phyloP scores from a whole-genome alignment of 2,113 vertebrate genomes.

The Zapornia atra region DNA sequence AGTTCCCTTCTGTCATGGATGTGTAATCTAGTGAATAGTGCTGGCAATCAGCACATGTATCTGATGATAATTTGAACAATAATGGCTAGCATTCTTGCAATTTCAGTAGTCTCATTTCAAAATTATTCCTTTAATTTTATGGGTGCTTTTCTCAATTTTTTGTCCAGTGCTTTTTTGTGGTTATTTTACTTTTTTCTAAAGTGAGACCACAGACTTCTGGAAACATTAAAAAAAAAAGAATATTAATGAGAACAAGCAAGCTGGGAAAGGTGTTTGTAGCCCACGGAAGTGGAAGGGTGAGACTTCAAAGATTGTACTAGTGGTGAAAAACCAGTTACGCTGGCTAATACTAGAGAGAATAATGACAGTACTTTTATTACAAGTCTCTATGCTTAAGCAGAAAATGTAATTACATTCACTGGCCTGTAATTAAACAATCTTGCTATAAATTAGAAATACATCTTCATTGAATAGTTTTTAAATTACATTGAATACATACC shows the following conservation, averaged over 20 bases:
- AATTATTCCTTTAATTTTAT: not conserved
- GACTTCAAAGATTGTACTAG: not conserved
- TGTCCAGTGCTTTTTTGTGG: not conserved
- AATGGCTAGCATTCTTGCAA: not conserved
- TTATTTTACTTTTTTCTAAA: not conserved
- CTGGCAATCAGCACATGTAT: not conserved
- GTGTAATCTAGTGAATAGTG: not conserved
- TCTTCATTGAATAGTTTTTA: conserved; percentile 1
- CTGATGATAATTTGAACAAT: not conserved
- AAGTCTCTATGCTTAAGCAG: not conserved
- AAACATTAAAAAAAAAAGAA: not conserved
- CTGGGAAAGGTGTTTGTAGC: not conserved
- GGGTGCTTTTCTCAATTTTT: not conserved
- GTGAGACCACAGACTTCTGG: not conserved
- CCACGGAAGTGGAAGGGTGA: not conserved
- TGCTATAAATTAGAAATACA: not conserved
- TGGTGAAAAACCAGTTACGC: not conserved
- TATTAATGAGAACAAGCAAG: not conserved
- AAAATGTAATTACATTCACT: conserved; percentile 1
- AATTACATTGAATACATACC: not conserved
- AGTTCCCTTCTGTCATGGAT: not conserved
- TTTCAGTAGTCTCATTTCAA: not conserved
- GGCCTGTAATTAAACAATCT: not conserved
- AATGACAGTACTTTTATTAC: not conserved
- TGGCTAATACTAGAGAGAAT: not conserved